Percentiles rank a stretch among this genome's conserved stretches.
Conservation (phyloP, 2,113 vertebrate species). For the Marcusenius ussheri region DNA sequence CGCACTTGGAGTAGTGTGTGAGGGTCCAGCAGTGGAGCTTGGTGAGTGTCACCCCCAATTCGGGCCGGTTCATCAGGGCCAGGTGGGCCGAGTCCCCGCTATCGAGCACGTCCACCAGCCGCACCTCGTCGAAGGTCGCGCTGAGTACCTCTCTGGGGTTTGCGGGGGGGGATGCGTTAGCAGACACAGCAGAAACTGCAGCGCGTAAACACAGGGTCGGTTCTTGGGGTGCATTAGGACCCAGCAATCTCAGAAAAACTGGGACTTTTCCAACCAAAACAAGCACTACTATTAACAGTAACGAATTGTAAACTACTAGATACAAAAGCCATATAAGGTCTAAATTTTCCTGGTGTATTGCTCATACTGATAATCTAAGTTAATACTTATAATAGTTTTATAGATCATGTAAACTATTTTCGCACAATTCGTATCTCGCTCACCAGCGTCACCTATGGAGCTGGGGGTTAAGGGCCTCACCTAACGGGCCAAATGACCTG, state of each 20-base stretch:
- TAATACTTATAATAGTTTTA: background rate
- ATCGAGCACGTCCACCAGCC: slow-evolving; percentile 83
- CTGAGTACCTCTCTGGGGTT: slow-evolving; percentile 67
- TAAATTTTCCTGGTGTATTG: background rate
- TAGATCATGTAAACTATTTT: background rate
- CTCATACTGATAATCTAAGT: background rate
- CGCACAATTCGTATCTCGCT: background rate
- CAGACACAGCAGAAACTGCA: background rate
- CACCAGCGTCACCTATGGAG: background rate
- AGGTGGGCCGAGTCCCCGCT: slow-evolving; percentile 85
- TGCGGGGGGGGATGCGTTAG: background rate
- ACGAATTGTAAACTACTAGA: background rate
- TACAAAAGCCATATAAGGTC: background rate
- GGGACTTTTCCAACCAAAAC: background rate
- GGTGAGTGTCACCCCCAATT: slow-evolving; percentile 84
- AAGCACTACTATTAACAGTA: background rate
- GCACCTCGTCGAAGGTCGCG: slow-evolving; percentile 78
- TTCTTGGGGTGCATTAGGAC: background rate
- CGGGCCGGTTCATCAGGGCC: slow-evolving; percentile 87
- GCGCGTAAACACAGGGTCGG: background rate
- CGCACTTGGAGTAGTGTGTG: slow-evolving; percentile 85
- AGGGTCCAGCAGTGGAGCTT: slow-evolving; percentile 96
- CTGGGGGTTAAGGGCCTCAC: background rate
- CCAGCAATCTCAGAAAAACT: background rate
- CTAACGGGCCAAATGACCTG: background rate